Conservation (phyloP, 2,888 invertebrate genomes). For the Pachliopta kotzebuea region DNA sequence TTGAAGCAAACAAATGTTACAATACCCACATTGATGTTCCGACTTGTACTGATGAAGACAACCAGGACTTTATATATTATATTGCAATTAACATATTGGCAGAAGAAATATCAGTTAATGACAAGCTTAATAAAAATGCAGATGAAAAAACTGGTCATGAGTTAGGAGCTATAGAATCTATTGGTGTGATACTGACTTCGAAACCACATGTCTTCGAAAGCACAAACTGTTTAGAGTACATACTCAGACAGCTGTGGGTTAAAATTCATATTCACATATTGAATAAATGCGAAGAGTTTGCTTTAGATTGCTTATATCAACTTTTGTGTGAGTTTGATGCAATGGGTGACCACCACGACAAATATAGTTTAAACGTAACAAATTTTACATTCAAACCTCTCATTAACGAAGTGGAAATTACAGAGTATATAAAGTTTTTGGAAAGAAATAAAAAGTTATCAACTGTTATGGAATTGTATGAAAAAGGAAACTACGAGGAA, state of each 20-base stretch:
- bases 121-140: slow-evolving; percentile 48
- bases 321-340: slow-evolving; percentile 67
- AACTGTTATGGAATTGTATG: slow-evolving; percentile 84
- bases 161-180: slow-evolving; percentile 57
- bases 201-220: slow-evolving; percentile 62
- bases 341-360: slow-evolving; percentile 61
- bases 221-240: slow-evolving; percentile 57
- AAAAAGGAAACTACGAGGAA: slow-evolving; percentile 82
- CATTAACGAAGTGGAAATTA: slow-evolving; percentile 59
- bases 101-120: slow-evolving; percentile 66
- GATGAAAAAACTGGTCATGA: slow-evolving; percentile 50
- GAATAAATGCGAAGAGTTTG: slow-evolving; percentile 65
- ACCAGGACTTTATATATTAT: slow-evolving; percentile 58
- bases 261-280: slow-evolving; percentile 66
- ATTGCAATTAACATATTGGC: slow-evolving; percentile 60
- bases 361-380: slow-evolving; percentile 51
- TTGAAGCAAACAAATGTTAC: slow-evolving; percentile 81
- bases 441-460: slow-evolving; percentile 80
- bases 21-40: slow-evolving; percentile 70
- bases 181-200: slow-evolving; percentile 57
- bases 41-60: slow-evolving; percentile 56
- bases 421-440: slow-evolving; percentile 60
- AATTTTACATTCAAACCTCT: slow-evolving; percentile 67
- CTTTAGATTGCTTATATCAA: slow-evolving; percentile 67
- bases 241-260: slow-evolving; percentile 65